Conservation (phyloP, 1,140 invertebrate genomes). For the Macrobrachium rosenbergii region DNA sequence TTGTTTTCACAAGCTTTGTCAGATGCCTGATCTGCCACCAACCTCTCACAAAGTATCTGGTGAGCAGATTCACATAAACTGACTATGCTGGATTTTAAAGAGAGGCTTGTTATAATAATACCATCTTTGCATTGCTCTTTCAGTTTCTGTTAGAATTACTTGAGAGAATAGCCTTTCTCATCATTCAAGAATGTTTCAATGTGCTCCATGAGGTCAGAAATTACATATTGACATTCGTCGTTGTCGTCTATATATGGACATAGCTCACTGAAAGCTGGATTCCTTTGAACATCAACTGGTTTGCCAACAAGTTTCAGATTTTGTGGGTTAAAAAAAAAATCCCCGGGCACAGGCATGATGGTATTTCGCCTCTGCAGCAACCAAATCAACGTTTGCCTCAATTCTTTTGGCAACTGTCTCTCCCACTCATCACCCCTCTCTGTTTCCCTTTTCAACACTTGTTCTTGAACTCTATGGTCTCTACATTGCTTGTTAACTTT, state of each 20-base stretch:
- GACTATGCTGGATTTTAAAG: slow-evolving; percentile 19
- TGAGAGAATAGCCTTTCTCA: not conserved
- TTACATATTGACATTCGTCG: slow-evolving; percentile 28
- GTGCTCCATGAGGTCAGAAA: slow-evolving; percentile 28
- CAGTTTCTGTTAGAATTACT: slow-evolving; percentile 10
- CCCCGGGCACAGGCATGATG: not conserved
- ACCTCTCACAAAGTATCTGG: slow-evolving; percentile 16
- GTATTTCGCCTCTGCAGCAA: not conserved
- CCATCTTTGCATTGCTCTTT: not conserved
- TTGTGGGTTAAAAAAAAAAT: not conserved
- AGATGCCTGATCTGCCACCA: slow-evolving; percentile 27
- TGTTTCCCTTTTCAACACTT: not conserved
- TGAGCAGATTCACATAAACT: slow-evolving; percentile 9
- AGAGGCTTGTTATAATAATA: slow-evolving; percentile 4
- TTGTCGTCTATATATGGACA: slow-evolving; percentile 29
- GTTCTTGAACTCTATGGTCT: not conserved
- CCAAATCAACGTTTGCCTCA: too few relatives aligned
- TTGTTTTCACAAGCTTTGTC: slow-evolving; percentile 24
- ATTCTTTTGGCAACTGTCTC: not conserved
- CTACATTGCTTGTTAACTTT: not conserved
- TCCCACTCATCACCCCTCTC: not conserved
- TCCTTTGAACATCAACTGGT: not conserved
- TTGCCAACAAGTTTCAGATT: not conserved
- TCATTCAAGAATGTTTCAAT: slow-evolving; percentile 10
- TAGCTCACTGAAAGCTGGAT: slow-evolving; percentile 35